Evolutionary conservation across 2,888 invertebrate species (phyloP).

Genomic region (Dicyrtoma fusca): DNA sequence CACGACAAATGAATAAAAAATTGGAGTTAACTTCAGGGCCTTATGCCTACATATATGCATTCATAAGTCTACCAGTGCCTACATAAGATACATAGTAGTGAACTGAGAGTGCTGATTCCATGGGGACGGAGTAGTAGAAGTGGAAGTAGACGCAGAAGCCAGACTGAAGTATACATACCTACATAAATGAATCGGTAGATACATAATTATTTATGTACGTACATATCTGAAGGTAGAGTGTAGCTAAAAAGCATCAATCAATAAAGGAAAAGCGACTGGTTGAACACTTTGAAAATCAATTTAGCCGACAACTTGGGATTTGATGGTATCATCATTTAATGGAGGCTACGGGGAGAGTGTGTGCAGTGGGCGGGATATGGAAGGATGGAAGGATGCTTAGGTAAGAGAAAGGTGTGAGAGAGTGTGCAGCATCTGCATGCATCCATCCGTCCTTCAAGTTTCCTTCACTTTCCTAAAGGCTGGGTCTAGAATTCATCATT

Average conservation of each 20-base stretch:
- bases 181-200: no score
- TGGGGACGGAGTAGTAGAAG: no score
- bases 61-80: no score
- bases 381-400: conserved; percentile 7
- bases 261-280: conserved; percentile 33
- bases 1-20: conserved; percentile 22
- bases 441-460: no score
- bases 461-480: background rate
- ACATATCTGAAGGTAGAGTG: no score
- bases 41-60: background rate
- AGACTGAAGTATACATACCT: no score
- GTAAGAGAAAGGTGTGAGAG: conserved; percentile 33
- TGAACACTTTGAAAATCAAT: conserved; percentile 41
- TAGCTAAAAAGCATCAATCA: conserved; percentile 27
- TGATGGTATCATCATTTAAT: conserved; percentile 40
- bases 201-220: no score
- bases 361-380: conserved; percentile 14
- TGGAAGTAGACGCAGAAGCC: no score
- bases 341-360: conserved; percentile 19
- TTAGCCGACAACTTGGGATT: conserved; percentile 39
- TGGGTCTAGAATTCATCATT: no score
- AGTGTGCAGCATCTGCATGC: conserved; percentile 17
- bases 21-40: conserved; percentile 16
- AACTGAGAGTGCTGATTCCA: no score
- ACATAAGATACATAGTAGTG: no score